Conservation (phyloP, 2,888 invertebrate genomes). For the Meta bourneti region DNA sequence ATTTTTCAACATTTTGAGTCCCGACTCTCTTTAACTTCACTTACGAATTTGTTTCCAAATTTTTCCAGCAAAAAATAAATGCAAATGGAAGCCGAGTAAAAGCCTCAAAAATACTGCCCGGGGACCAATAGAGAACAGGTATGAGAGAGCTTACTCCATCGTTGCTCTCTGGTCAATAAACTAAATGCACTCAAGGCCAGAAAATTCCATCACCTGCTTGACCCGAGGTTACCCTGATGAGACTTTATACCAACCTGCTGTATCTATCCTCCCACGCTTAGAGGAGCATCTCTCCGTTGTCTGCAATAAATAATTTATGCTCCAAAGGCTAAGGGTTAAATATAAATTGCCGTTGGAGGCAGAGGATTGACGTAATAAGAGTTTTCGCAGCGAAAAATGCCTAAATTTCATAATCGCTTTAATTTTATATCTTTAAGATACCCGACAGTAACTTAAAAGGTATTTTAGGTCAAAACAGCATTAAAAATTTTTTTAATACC, state of each 20-base stretch:
- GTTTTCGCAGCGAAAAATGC: no score
- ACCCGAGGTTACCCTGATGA: not conserved
- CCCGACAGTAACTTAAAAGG: no score
- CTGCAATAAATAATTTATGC: conserved; percentile 16
- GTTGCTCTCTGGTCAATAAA: not conserved
- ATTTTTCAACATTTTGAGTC: no score
- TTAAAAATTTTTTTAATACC: no score
- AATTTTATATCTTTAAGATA: no score
- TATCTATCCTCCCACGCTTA: conserved; percentile 4
- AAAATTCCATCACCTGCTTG: conserved; percentile 40
- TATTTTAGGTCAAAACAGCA: no score
- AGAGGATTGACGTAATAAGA: no score
- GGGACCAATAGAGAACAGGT: not conserved
- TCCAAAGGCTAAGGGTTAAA: conserved; percentile 5
- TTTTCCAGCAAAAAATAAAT: not conserved
- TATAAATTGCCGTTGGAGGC: no score
- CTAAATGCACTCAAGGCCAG: conserved; percentile 14
- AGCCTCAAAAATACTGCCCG: no score
- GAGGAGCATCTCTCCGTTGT: not conserved
- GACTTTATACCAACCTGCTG: not conserved
- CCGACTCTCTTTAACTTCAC: no score
- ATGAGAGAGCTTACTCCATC: not conserved
- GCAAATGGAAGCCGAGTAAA: not conserved
- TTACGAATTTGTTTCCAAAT: no score
- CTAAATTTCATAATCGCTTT: no score